Evolutionary conservation across 1,140 invertebrate species (phyloP), one percentile per base, ranked within the genome.

Genomic region (Caenorhabditis briggsae): DNA sequence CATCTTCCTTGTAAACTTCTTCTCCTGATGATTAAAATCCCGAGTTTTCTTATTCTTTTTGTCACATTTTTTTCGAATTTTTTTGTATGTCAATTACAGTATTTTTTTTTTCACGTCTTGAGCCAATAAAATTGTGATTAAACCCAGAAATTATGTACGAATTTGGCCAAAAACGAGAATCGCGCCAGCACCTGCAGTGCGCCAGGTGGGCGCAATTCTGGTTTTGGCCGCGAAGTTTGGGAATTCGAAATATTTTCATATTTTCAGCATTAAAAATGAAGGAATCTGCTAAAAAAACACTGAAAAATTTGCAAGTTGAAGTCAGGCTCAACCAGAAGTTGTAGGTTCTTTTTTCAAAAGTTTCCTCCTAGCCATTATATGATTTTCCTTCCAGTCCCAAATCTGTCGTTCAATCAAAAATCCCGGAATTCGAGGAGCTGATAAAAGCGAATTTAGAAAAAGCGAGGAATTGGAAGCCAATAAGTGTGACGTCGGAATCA

Each of bases 321-420:
- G 70, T 83, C 1, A 78, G 82, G 33, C 18, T 88, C 5, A 87
- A 84, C 9, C 82, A 78, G 7, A 85, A 85, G 84, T 48, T 58
- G 87, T 88, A 55, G 56, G 84, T 88, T 85, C 48, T 14, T 53
- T 48, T 59, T 82, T 55, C 61, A 56, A 18, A 43, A 41, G 33
- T 2, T 43, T 9, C 41, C 9, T 50, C 7, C 16, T 33, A 85
- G n/a, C n/a, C n/a, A n/a, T n/a, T n/a, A n/a, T n/a, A n/a, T n/a
- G n/a, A 61, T 41, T 41, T 43, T 58, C 41, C 9, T 74, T 25
- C 23, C 65, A 70, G 65, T 46, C 65, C 70, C 14, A 78, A 78
- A 53, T 78, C 70, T 1, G 23, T 46, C 9, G 33, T 78, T 78
- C 70, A 78, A 78, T 20, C 43, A 11, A 78, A 23, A 12, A 5